Evolutionary conservation across 2,888 invertebrate genomes (phyloP).

Genomic region (Sclerodermus sp.): DNA sequence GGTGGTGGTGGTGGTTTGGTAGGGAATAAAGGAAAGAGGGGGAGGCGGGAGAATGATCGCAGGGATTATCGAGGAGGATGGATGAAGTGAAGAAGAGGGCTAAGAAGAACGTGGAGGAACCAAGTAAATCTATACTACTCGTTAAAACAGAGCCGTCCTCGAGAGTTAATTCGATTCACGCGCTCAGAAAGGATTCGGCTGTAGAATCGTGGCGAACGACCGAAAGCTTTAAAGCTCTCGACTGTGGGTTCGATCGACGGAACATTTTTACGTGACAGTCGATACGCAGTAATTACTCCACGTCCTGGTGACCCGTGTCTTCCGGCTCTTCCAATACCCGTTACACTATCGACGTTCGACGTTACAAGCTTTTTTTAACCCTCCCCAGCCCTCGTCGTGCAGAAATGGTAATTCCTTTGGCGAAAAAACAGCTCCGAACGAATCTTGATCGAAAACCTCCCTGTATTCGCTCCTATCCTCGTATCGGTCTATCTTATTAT

Average conservation of each 20-base stretch:
- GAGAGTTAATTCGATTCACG: constrained; percentile 22
- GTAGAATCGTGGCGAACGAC: not conserved
- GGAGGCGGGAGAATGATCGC: no score
- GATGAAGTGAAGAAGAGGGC: not conserved
- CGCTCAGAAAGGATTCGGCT: not conserved
- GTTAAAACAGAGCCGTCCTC: constrained; percentile 19
- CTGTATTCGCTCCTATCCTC: no score
- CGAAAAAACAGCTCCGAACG: no score
- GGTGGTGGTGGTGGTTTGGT: no score
- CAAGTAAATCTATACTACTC: not conserved
- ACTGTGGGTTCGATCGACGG: constrained; percentile 1
- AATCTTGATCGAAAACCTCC: no score
- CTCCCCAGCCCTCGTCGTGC: no score
- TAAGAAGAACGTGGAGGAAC: not conserved
- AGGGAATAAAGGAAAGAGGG: no score
- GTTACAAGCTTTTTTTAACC: not conserved
- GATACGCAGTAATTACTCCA: constrained; percentile 14
- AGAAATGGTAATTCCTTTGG: no score
- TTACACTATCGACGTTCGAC: not conserved
- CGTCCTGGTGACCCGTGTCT: constrained; percentile 4
- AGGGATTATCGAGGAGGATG: no score
- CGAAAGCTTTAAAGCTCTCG: not conserved
- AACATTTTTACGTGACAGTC: constrained; percentile 17
- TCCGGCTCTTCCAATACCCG: not conserved
- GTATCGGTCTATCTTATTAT: no score